phyloP scores from a whole-genome alignment of 2,888 invertebrate species.

The Buathra laborator region DNA sequence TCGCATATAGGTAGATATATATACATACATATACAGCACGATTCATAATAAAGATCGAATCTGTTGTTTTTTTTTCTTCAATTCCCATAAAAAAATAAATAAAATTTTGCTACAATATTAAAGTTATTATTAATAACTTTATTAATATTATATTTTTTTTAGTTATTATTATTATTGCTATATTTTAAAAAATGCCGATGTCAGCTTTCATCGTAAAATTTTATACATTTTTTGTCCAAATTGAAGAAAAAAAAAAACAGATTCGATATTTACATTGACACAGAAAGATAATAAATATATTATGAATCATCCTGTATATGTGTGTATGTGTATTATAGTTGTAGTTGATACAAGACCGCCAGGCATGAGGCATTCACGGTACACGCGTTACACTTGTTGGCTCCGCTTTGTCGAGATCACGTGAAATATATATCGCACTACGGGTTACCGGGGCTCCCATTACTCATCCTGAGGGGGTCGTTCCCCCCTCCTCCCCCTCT shows the following conservation, averaged over 20 bases:
- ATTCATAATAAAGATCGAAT: too few species aligned
- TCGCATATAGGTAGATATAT: background rate
- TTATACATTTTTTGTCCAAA: background rate
- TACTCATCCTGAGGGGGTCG: constrained; percentile 50
- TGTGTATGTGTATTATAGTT: constrained; percentile 9
- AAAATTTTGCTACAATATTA: too few species aligned
- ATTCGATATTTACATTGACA: background rate
- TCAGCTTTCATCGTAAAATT: background rate
- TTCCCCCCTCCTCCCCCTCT: background rate
- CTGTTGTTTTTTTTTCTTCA: too few species aligned
- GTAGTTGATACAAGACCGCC: constrained; percentile 34
- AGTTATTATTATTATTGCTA: too few species aligned
- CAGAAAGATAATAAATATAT: too few species aligned
- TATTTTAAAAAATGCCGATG: too few species aligned
- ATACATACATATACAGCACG: background rate
- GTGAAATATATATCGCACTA: constrained; percentile 32
- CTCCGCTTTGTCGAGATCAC: constrained; percentile 52
- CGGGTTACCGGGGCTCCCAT: constrained; percentile 39
- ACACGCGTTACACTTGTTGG: constrained; percentile 56
- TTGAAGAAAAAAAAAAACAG: background rate
- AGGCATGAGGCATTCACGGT: constrained; percentile 36
- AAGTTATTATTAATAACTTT: too few species aligned
- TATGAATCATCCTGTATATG: constrained; percentile 1
- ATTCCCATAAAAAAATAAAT: too few species aligned
- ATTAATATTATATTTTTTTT: too few species aligned